Conservation (phyloP, 2,888 invertebrate genomes). For the Lingula anatina region DNA sequence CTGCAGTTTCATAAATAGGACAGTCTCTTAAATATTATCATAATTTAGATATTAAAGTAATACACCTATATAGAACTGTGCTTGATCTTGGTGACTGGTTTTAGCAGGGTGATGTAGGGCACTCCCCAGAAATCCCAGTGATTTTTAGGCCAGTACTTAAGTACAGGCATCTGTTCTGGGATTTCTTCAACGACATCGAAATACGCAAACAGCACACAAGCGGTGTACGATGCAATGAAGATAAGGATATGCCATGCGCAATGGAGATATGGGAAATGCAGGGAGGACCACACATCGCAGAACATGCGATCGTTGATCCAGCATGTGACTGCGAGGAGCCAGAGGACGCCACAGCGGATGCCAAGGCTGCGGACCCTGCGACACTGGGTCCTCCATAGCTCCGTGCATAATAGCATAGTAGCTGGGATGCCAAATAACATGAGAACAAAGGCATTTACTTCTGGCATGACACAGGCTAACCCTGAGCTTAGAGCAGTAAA, state of each 20-base stretch:
- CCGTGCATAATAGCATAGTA: slow-evolving; percentile 63
- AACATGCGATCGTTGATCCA: slow-evolving; percentile 75
- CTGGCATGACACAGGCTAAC: slow-evolving; percentile 69
- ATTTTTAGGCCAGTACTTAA: no score
- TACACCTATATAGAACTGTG: no score
- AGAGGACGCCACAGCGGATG: slow-evolving; percentile 64
- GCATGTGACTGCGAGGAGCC: slow-evolving; percentile 67
- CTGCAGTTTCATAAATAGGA: no score
- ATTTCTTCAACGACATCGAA: slow-evolving; percentile 68
- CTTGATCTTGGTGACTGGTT: no score
- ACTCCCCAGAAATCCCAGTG: no score
- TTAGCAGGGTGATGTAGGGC: no score
- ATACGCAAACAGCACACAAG: slow-evolving; percentile 73
- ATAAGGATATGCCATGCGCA: slow-evolving; percentile 79
- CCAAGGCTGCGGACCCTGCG: slow-evolving; percentile 55
- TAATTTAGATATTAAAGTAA: no score
- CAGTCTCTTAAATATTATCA: no score
- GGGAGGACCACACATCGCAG: slow-evolving; percentile 72
- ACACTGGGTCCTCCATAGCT: slow-evolving; percentile 55
- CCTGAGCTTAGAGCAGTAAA: no score
- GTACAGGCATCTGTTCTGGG: slow-evolving; percentile 9
- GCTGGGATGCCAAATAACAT: slow-evolving; percentile 71
- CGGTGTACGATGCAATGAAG: slow-evolving; percentile 73
- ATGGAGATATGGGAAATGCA: slow-evolving; percentile 77
- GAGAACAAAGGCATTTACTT: slow-evolving; percentile 75